Evolutionary conservation across 2,888 invertebrate genomes (phyloP), one percentile per base, ranked within the genome.

Genomic region (Branchipolynoe longqiensis): DNA sequence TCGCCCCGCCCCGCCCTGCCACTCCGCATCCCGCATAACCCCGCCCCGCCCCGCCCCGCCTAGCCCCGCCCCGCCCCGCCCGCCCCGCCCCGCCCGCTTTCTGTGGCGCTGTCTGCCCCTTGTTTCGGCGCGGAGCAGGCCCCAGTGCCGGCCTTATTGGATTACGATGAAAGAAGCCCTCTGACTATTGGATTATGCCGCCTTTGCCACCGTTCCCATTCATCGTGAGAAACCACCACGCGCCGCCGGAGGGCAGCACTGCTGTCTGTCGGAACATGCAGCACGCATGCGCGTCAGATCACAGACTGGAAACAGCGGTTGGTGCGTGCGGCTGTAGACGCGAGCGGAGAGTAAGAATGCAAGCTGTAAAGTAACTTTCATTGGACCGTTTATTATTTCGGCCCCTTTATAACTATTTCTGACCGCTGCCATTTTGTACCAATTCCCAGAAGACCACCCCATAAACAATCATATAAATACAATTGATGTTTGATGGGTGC

Each of bases 131-230:
- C 14, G 64, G 54, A 48, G 78, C 69, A 78, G 41, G 48, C 14
- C 78, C 41, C 78, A 78, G 48, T 78, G 48, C 48, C 78, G 78
- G 28, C 41, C 28, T 78, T 78, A 78, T 78, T 78, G 78, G 78
- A 78, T 78, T 78, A 78, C 78, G 41, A 54, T 78, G 54, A 78
- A 78, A 78, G 78, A 41, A 54, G 78, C 48, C 28, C 78, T 22
- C 78, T 48, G 78, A 78, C 25, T 78, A 78, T 78, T 78, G 78
- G 78, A 78, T 78, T 78, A 78, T 25, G 48, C 18, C 31, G 48
- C 78, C 41, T 78, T 78, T 78, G 78, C 78, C 78, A 78, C 48
- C 78, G 41, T 78, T 78, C 78, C 48, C 78, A 78, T 78, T 78
- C 78, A 40, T 41, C 54, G 78, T 78, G 78, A 48, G 78, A 78